Base-by-base conservation (phyloP, 2,113 vertebrate genomes). In the Rafetus swinhoei region DNA sequence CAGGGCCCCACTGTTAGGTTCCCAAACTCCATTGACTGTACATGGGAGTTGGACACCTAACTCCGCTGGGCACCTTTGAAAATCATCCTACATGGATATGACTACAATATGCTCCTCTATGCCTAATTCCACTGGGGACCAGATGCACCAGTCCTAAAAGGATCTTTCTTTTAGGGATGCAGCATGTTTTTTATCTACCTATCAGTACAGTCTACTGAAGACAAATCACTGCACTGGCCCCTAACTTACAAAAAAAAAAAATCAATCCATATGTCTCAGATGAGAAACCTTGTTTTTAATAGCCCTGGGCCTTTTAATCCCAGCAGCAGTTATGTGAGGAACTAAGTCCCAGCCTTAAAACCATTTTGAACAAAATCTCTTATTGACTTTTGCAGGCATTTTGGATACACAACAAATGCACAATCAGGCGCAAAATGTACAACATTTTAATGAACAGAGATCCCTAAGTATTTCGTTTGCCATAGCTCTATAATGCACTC, bases 391-490 rank as follows among this genome's bases (percentile, higher is more conserved):
- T 35, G 65, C 21, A 9, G 62, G 16, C 19, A 72, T 72, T 72
- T 93, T 76, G 88, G 8, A 69, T 22, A 15, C 35, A 79, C 52
- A 16, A 57, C 53, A 60, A 27, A 45, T 29, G 15, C 39, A 18
- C 21, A 39, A 45, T 83, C 9, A 74, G 76, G 45, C 74, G 89
- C 74, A 39, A 59, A 86, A 59, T 56, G 79, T 50, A 55, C 52
- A 53, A 4, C 27, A 52, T 80, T 88, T 77, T 82, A 90, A 94
- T 93, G 87, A 92, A 89, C 79, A 88, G 85, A 60, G 45, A 80
- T 45, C 93, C 83, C 52, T 45, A 11, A 86, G 59, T 93, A 93
- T 86, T 95, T 90, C 52, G 22, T 52, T 87, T 79, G 57, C 53
- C 79, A 83, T 81, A 82, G 55, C 60, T 21, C 19, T 45, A 89